A percentile compares a stretch with the other conserved stretches of the same genome.
Evolutionary conservation across 2,797 vertebrate species (phyloP).

Genomic region (Falco peregrinus): DNA sequence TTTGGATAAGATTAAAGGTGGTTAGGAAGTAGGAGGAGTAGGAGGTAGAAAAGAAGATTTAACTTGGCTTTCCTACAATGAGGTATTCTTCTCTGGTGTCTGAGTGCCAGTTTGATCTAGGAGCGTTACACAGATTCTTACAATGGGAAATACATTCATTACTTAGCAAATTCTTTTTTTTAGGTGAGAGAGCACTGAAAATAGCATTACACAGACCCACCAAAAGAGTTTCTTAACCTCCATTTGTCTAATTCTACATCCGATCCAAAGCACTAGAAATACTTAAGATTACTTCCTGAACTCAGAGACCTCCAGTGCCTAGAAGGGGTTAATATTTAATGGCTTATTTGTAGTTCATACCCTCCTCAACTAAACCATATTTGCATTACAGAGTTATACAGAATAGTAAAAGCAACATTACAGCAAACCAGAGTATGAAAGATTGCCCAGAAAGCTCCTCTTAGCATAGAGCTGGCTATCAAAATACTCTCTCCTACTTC

Average conservation of each 20-base stretch:
- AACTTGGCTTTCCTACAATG: constrained; percentile 29
- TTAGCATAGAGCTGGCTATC: not conserved
- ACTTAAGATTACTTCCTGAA: not conserved
- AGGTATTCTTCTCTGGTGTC: constrained; percentile 24
- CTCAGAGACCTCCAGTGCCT: not conserved
- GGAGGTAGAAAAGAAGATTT: constrained; percentile 16
- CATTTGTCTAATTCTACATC: not conserved
- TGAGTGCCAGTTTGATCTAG: not conserved
- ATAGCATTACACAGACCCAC: not conserved
- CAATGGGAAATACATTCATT: not conserved
- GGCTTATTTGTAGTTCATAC: not conserved
- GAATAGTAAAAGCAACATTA: not conserved
- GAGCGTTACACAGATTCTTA: constrained; percentile 5
- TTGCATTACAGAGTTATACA: not conserved
- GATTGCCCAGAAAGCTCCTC: not conserved
- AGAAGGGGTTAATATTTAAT: not conserved
- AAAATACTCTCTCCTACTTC: not conserved
- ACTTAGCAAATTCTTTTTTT: not conserved
- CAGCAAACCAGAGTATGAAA: not conserved
- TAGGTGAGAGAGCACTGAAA: not conserved
- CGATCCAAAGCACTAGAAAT: not conserved
- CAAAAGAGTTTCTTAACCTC: not conserved
- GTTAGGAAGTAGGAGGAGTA: constrained; percentile 15
- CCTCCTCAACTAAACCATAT: not conserved
- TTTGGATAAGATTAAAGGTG: not conserved